These are phyloP conservation scores for Adoxophyes honmai DNA, from an alignment of 1,140 invertebrate genomes.

Conservation along the genomic window DNA sequence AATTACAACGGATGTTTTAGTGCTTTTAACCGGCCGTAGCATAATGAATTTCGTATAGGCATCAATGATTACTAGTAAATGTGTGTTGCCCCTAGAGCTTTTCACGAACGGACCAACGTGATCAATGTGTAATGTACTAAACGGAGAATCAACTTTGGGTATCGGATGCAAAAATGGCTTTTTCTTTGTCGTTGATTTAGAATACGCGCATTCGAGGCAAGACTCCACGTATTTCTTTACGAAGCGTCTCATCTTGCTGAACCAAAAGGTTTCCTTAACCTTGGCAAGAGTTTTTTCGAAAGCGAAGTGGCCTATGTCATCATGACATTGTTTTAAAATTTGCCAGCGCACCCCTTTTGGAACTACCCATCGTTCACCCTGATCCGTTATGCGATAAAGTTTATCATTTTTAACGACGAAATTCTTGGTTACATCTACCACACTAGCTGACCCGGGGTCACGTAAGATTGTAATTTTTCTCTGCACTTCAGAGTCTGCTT, in stretches of 20 bases:
- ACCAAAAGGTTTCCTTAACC: constrained; percentile 21
- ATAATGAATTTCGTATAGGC: constrained; percentile 6
- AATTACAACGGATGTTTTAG: not conserved
- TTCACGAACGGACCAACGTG: constrained; percentile 35
- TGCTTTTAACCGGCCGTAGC: constrained; percentile 1
- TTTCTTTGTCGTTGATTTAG: constrained; percentile 18
- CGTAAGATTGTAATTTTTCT: not conserved
- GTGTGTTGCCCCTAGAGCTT: constrained; percentile 12
- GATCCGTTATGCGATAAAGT: not conserved
- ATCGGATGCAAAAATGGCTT: constrained; percentile 26
- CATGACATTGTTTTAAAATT: constrained; percentile 19
- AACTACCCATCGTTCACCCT: constrained; percentile 4
- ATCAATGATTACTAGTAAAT: constrained; percentile 10
- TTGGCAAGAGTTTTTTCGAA: constrained; percentile 21
- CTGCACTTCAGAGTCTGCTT: not conserved
- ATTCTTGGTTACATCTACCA: not conserved
- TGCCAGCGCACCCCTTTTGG: constrained; percentile 23
- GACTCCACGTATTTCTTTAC: constrained; percentile 19
- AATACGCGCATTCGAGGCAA: constrained; percentile 27
- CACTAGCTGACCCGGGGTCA: not conserved
- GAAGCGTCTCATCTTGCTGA: constrained; percentile 2
- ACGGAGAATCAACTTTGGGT: constrained; percentile 30
- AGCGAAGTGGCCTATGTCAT: constrained; percentile 23
- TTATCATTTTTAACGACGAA: not conserved
- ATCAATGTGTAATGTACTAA: constrained; percentile 40